These are phyloP conservation scores for Pangasius sanitwongsei DNA, from an alignment of 2,797 vertebrate genomes.

Conservation along the genomic window DNA sequence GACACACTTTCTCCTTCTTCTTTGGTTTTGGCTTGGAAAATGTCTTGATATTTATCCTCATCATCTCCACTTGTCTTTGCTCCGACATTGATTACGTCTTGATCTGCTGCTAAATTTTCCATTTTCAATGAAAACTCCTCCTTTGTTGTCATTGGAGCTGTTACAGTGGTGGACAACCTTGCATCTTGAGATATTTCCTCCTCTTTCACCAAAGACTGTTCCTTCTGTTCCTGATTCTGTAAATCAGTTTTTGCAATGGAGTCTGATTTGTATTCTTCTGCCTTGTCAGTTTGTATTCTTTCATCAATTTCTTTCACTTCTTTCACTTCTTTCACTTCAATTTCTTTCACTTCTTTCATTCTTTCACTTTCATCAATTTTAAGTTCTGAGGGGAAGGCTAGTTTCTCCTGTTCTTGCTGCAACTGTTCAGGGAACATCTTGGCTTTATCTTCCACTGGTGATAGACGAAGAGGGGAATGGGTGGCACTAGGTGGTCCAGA, in stretches of 20 bases:
- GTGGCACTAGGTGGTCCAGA: slow-evolving; percentile 90
- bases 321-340: slow-evolving; percentile 47
- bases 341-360: slow-evolving; percentile 5
- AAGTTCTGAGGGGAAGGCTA: slow-evolving; percentile 31
- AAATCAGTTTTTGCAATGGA: slow-evolving; percentile 54
- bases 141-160: slow-evolving; percentile 35
- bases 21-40: slow-evolving; percentile 64
- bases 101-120: slow-evolving; percentile 43
- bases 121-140: slow-evolving; percentile 51
- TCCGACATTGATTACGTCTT: slow-evolving; percentile 32
- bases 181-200: slow-evolving; percentile 57
- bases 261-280: slow-evolving; percentile 44
- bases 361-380: slow-evolving; percentile 55
- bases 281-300: slow-evolving; percentile 48
- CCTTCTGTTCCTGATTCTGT: slow-evolving; percentile 60
- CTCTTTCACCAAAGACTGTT: slow-evolving; percentile 45
- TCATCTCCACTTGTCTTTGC: slow-evolving; percentile 25
- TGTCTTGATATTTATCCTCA: slow-evolving; percentile 57
- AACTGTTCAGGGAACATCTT: slow-evolving; percentile 68
- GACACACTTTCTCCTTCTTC: slow-evolving; percentile 77
- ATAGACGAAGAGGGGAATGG: slow-evolving; percentile 90
- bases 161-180: slow-evolving; percentile 43
- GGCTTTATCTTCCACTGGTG: slow-evolving; percentile 85
- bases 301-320: slow-evolving; percentile 17
- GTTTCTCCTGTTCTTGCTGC: slow-evolving; percentile 59